Evolutionary conservation across 1,140 invertebrate genomes (phyloP).

Genomic region (Pseudomyrmex dendroicus): DNA sequence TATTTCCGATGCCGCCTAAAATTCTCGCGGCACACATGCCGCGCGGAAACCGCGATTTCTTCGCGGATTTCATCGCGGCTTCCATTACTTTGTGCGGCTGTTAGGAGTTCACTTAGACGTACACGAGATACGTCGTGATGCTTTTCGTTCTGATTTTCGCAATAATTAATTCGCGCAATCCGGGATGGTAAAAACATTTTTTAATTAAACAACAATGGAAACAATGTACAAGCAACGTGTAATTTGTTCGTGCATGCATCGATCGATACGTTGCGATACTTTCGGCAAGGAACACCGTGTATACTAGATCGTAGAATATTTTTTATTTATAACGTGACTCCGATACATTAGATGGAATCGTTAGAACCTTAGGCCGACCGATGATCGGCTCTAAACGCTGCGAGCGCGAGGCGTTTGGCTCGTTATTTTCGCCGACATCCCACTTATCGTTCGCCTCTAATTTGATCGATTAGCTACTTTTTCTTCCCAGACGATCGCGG

Average conservation of each 20-base stretch:
- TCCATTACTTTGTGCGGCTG: not conserved
- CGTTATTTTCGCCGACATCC: slow-evolving; percentile 56
- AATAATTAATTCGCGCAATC: too few relatives aligned
- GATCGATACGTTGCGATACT: not conserved
- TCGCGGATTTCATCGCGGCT: slow-evolving; percentile 9
- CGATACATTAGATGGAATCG: slow-evolving; percentile 65
- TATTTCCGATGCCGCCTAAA: slow-evolving; percentile 67
- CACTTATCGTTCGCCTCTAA: slow-evolving; percentile 47
- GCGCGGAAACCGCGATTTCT: slow-evolving; percentile 13
- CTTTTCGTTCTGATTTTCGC: not conserved
- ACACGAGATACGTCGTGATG: not conserved
- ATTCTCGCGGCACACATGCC: slow-evolving; percentile 42
- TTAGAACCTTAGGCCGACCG: slow-evolving; percentile 18
- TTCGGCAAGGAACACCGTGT: not conserved
- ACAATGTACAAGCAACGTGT: too few relatives aligned
- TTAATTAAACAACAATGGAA: too few relatives aligned
- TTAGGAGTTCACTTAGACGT: not conserved
- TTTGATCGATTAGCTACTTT: slow-evolving; percentile 50
- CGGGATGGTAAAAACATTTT: too few relatives aligned
- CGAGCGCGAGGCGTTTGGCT: slow-evolving; percentile 40
- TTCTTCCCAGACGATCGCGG: slow-evolving; percentile 46
- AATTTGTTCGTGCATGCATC: too few relatives aligned
- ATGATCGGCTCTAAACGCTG: slow-evolving; percentile 42
- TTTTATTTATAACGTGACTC: not conserved
- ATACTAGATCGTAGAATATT: not conserved